These are phyloP conservation scores for Elephantulus edwardii DNA, from an alignment of 2,113 vertebrate species.

Conservation along the genomic window DNA sequence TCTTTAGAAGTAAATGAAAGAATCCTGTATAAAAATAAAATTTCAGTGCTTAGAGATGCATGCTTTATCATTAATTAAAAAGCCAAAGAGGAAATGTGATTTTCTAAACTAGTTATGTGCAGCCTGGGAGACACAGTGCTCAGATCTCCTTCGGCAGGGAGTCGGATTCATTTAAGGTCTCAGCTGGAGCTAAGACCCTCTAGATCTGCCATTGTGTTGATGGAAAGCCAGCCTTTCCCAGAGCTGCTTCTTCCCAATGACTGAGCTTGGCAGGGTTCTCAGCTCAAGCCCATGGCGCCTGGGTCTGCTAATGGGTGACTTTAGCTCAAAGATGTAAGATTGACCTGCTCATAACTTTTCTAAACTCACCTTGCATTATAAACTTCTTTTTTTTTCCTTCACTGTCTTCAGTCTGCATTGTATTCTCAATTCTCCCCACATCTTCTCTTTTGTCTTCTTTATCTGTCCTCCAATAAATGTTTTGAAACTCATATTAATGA, in stretches of 20 bases:
- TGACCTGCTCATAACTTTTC: background rate
- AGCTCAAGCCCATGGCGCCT: rapidly evolving
- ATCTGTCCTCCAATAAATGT: background rate
- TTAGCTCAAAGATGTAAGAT: background rate
- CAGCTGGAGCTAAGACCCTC: rapidly evolving
- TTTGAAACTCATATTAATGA: background rate
- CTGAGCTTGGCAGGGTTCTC: rapidly evolving
- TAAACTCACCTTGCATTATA: background rate
- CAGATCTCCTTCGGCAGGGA: background rate
- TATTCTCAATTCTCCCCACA: background rate
- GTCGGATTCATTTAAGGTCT: rapidly evolving
- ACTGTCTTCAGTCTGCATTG: background rate
- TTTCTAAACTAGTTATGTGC: background rate
- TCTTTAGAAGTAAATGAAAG: slow-evolving; percentile 25
- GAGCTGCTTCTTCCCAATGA: too few relatives aligned
- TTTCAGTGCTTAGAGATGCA: background rate
- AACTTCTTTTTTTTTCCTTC: background rate
- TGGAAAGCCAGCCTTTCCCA: rapidly evolving
- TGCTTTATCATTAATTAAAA: background rate
- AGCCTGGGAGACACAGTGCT: background rate
- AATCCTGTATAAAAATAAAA: background rate
- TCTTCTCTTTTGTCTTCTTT: background rate
- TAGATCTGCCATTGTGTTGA: background rate
- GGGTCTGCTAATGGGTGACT: background rate
- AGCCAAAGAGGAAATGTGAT: background rate